phyloP scores from a whole-genome alignment of 2,113 vertebrate genomes.

The Arenaria interpres region DNA sequence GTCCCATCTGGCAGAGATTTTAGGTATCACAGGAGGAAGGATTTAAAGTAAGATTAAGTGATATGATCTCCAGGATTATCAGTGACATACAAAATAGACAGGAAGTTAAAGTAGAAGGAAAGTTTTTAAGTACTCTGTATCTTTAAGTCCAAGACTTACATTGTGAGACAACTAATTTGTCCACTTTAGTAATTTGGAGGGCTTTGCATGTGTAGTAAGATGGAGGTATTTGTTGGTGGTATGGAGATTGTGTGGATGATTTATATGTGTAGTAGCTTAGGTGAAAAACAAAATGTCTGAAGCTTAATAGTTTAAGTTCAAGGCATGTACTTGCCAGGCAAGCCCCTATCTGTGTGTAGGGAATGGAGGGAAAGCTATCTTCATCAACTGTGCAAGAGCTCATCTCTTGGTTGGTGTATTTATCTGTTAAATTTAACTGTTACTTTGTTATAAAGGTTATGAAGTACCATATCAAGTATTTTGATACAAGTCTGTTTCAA shows the following conservation, averaged over 20 bases:
- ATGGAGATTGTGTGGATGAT: neutral
- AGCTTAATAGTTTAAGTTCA: neutral
- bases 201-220: neutral
- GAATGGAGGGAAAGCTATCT: neutral
- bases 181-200: neutral
- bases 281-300: neutral
- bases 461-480: neutral
- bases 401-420: neutral
- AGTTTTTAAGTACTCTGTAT: neutral
- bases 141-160: neutral
- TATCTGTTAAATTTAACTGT: neutral
- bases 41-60: conserved; percentile 11
- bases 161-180: neutral
- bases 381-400: neutral
- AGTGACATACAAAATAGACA: neutral
- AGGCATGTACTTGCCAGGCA: neutral
- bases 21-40: neutral
- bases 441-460: neutral
- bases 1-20: neutral
- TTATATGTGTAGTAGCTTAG: neutral
- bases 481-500: neutral
- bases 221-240: neutral
- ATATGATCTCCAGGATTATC: neutral
- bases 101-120: neutral
- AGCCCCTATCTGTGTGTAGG: neutral